Percentiles rank a stretch among this genome's conserved stretches.
Evolutionary conservation across 2,888 invertebrate genomes (phyloP).

Genomic region (Leistus spinibarbis): DNA sequence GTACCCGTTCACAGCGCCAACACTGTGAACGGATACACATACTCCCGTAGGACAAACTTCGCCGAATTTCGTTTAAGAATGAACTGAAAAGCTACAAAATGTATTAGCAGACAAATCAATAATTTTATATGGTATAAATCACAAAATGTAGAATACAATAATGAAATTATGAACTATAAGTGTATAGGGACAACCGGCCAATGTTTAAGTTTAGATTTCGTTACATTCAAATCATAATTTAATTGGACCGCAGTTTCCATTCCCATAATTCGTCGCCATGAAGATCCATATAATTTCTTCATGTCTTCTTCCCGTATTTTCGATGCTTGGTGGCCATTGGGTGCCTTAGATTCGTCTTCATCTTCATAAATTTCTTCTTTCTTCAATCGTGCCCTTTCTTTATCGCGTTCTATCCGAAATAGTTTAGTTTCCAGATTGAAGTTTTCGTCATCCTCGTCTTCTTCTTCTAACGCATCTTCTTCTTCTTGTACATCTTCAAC

Average conservation of each 20-base stretch:
- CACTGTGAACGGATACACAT: neutral
- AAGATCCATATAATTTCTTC: conserved; percentile 67
- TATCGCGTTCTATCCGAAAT: conserved; percentile 32
- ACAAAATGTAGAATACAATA: too few relatives aligned
- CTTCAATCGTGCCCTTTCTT: conserved; percentile 47
- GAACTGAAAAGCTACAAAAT: neutral
- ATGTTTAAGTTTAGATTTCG: conserved; percentile 65
- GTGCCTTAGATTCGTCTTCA: conserved; percentile 47
- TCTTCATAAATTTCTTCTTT: conserved; percentile 45
- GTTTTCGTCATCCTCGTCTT: conserved; percentile 38
- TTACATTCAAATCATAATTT: conserved; percentile 67
- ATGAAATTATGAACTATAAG: conserved; percentile 49
- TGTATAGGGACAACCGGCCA: conserved; percentile 78
- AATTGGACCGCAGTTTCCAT: conserved; percentile 75
- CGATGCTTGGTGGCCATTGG: conserved; percentile 48
- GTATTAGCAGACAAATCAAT: neutral
- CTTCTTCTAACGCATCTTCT: conserved; percentile 45
- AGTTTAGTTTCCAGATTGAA: conserved; percentile 44
- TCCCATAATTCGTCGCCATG: conserved; percentile 70
- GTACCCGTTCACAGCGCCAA: neutral
- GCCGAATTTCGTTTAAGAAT: neutral
- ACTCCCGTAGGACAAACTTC: neutral
- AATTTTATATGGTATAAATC: neutral
- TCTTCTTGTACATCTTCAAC: conserved; percentile 45
- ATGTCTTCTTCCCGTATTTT: conserved; percentile 55